Evolutionary conservation across 2,797 vertebrate genomes (phyloP), one percentile per base, ranked within the genome.

Genomic region (Champsocephalus esox): DNA sequence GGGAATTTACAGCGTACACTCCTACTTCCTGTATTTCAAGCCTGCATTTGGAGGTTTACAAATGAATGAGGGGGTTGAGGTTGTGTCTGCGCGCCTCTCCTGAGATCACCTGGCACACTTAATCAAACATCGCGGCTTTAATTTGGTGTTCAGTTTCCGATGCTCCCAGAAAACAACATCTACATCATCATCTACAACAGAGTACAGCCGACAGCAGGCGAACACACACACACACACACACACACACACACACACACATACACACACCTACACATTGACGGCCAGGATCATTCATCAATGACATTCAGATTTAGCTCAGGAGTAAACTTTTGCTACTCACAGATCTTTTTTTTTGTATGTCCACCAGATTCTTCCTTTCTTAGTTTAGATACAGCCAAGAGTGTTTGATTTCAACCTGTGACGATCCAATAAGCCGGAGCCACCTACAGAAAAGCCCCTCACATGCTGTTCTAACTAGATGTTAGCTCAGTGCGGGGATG

Each of bases 51-150:
- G 92, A 91, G 90, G 90, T 90, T 92, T 92, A 93, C 92, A 93
- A 94, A 94, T 93, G 93, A 92, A 94, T 85, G 88, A 92, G 90
- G 90, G 92, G 92, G 90, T 89, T 91, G 80, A 89, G 89, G 87
- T 88, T 90, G 91, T 89, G 89, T 92, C 87, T 92, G 81, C 72
- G 70, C 19, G 64, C 83, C 85, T 93, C 93, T 93, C 93, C 90
- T 84, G 93, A 95, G 93, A 94, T 93, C 92, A 91, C 93, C 90
- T 91, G 88, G 92, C 91, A 88, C 89, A 82, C 89, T 89, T 91
- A 92, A 93, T 93, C 91, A 93, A 93, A 93, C 92, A 91, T 88
- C 7, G 81, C 83, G 19, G 87, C 91, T 91, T 93, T 94, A 94
- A 95, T 95, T 95, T 93, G 91, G 87, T 60, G 82, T 89, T 92